These are phyloP conservation scores for Zaprionus gabonicus DNA, from an alignment of 1,140 invertebrate species.

Conservation along the genomic window DNA sequence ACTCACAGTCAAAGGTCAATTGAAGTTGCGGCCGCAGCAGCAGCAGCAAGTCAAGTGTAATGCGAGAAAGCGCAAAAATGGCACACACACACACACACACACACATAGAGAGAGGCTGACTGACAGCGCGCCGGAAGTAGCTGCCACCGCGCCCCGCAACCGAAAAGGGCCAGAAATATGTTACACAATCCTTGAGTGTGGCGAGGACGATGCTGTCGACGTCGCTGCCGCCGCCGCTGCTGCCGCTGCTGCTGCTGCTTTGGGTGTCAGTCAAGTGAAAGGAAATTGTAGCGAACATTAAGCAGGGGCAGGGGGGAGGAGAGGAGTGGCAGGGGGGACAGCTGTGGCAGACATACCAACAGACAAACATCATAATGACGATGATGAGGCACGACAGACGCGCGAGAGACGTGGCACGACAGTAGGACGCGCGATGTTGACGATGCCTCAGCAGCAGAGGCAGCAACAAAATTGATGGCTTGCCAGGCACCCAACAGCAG, in stretches of 20 bases:
- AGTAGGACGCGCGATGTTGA: constrained; percentile 1
- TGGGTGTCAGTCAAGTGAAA: constrained; percentile 82
- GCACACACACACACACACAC: constrained; percentile 35
- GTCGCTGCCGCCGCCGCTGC: constrained; percentile 16
- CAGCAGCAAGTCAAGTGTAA: constrained; percentile 76
- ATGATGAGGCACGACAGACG: constrained; percentile 5
- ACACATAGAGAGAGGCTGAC: constrained; percentile 46
- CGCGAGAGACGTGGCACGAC: not conserved
- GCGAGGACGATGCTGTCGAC: constrained; percentile 57
- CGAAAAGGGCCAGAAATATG: constrained; percentile 59
- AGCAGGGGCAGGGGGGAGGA: not conserved
- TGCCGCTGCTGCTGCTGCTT: constrained; percentile 42
- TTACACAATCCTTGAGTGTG: constrained; percentile 77
- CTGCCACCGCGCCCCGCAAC: constrained; percentile 20
- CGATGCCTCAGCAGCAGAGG: constrained; percentile 3
- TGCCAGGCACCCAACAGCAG: constrained; percentile 41
- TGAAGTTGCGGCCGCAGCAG: constrained; percentile 73
- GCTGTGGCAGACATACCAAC: constrained; percentile 74
- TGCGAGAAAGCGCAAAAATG: constrained; percentile 77
- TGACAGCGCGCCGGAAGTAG: constrained; percentile 39
- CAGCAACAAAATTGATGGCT: constrained; percentile 70
- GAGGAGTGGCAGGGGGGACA: not conserved
- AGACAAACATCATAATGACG: constrained; percentile 77
- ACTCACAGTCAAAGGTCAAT: constrained; percentile 76
- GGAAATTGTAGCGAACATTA: constrained; percentile 73